Conservation (phyloP, 2,888 invertebrate genomes). For the Noctuana brunneofusca region DNA sequence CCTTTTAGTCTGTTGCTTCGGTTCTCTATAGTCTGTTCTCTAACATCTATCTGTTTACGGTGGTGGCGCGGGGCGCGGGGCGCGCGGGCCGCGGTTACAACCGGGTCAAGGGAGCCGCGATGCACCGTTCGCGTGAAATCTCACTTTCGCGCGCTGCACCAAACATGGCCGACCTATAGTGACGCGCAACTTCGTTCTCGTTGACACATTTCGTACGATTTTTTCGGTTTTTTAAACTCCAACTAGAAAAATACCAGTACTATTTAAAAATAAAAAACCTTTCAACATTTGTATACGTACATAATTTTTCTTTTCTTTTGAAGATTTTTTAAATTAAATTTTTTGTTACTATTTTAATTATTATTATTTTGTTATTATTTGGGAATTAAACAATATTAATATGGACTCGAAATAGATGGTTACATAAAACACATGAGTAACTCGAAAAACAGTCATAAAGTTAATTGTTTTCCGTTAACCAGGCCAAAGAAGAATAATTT, state of each 20-base stretch:
- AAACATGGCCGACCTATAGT: slow-evolving; percentile 70
- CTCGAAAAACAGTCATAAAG: slow-evolving; percentile 7
- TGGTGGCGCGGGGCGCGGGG: slow-evolving; percentile 57
- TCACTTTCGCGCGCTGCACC: slow-evolving; percentile 81
- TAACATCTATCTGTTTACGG: slow-evolving; percentile 60
- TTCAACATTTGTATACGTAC: too few species aligned
- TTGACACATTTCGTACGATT: slow-evolving; percentile 59
- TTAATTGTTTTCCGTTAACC: slow-evolving; percentile 38
- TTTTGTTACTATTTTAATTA: too few species aligned
- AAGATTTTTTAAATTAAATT: too few species aligned
- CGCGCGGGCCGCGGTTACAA: slow-evolving; percentile 54
- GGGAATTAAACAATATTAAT: too few species aligned
- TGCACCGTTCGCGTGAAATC: slow-evolving; percentile 81
- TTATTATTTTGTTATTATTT: too few species aligned
- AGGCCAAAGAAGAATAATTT: slow-evolving; percentile 38
- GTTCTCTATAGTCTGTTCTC: too few species aligned
- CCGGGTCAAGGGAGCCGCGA: slow-evolving; percentile 81
- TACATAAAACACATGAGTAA: too few species aligned
- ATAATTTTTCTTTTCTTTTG: too few species aligned
- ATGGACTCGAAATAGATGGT: too few species aligned
- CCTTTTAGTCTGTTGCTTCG: slow-evolving; percentile 27
- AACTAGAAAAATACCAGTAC: background rate
- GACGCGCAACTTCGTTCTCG: slow-evolving; percentile 68
- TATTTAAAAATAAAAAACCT: background rate
- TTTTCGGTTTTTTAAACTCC: slow-evolving; percentile 43